Evolutionary conservation across 1,140 invertebrate species (phyloP).

Genomic region (Hypothenemus hampei): DNA sequence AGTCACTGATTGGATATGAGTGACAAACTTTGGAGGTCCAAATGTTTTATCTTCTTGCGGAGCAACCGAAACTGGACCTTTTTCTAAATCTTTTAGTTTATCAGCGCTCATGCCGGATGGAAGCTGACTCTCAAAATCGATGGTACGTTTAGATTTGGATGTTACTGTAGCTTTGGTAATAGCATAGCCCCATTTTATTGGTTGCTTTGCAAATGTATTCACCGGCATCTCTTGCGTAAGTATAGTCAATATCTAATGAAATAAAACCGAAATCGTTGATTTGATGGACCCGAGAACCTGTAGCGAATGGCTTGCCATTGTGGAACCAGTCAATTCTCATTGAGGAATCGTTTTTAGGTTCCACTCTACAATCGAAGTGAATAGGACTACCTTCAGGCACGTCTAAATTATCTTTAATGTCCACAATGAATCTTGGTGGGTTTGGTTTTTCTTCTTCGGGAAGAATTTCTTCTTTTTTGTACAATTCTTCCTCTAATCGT

Average conservation of each 20-base stretch:
- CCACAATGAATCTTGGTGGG: conserved; percentile 79
- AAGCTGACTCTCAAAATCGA: conserved; percentile 88
- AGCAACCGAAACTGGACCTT: conserved; percentile 66
- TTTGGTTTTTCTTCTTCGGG: conserved; percentile 72
- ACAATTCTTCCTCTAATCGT: conserved; percentile 81
- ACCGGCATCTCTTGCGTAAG: conserved; percentile 78
- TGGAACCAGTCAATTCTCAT: conserved; percentile 94
- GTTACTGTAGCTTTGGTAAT: conserved; percentile 79
- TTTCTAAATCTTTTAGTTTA: conserved; percentile 88
- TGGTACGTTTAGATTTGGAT: conserved; percentile 79
- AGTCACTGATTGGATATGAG: conserved; percentile 74
- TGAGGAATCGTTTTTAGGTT: conserved; percentile 77
- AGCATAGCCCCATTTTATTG: conserved; percentile 78
- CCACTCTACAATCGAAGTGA: conserved; percentile 88
- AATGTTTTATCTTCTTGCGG: conserved; percentile 63
- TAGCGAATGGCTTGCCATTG: conserved; percentile 83
- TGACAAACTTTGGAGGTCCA: conserved; percentile 76
- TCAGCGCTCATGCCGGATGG: conserved; percentile 89
- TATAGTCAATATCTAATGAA: conserved; percentile 80
- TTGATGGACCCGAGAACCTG: conserved; percentile 83
- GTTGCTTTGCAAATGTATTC: conserved; percentile 81
- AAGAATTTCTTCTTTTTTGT: conserved; percentile 78
- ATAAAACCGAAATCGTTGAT: conserved; percentile 93
- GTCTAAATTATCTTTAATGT: conserved; percentile 78
- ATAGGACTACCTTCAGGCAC: conserved; percentile 80